Conservation (phyloP, 92 coral and sea anemone species). For the Porites lobata region DNA sequence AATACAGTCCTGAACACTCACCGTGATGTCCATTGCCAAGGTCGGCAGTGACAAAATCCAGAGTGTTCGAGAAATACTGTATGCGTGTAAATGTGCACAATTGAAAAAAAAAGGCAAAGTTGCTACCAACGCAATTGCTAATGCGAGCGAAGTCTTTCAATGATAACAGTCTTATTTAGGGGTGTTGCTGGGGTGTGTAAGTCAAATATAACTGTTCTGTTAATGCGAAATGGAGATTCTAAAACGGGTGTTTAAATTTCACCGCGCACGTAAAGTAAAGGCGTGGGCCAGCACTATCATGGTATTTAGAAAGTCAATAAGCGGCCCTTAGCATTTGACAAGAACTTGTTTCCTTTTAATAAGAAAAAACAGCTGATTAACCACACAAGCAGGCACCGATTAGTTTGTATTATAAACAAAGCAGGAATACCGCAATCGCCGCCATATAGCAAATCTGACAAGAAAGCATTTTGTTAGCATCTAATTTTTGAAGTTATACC, state of each 20-base stretch:
- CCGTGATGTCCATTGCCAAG: not conserved
- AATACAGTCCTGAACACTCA: not conserved
- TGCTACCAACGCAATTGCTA: too few relatives aligned
- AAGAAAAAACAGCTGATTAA: not conserved
- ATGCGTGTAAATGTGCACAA: not conserved
- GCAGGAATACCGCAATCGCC: not conserved
- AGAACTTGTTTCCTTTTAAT: not conserved
- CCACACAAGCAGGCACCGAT: constrained; percentile 31
- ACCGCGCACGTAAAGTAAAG: not conserved
- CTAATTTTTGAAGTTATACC: not conserved
- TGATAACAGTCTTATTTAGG: too few relatives aligned
- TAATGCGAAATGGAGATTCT: too few relatives aligned
- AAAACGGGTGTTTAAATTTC: not conserved
- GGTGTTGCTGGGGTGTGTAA: too few relatives aligned
- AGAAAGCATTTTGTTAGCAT: not conserved
- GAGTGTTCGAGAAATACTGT: too few relatives aligned
- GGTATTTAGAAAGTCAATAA: constrained; percentile 32
- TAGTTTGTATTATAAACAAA: constrained; percentile 13
- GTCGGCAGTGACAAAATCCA: not conserved
- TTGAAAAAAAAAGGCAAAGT: too few relatives aligned
- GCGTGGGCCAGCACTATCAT: not conserved
- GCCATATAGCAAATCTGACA: not conserved
- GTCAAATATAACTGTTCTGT: too few relatives aligned
- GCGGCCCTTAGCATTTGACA: constrained; percentile 3
- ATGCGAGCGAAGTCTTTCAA: too few relatives aligned